Conservation (phyloP, 2,888 invertebrate species). For the Perdita meconis region DNA sequence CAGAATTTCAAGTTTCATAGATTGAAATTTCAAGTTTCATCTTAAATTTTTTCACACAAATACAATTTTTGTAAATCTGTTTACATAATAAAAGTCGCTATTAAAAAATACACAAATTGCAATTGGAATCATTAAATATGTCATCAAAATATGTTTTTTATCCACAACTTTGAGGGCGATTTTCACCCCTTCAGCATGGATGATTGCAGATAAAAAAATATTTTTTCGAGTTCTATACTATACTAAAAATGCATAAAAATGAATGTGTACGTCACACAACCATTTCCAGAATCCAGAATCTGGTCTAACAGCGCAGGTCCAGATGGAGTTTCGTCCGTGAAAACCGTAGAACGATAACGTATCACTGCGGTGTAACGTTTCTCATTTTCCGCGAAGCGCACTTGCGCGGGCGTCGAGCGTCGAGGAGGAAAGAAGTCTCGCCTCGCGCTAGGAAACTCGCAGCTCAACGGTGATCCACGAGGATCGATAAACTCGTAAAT, state of each 20-base stretch:
- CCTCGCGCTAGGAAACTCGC: background rate
- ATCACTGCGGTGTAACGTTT: conserved; percentile 11
- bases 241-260: too few relatives aligned
- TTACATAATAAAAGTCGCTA: background rate
- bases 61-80: background rate
- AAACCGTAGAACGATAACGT: conserved; percentile 25
- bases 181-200: too few relatives aligned
- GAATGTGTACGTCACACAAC: background rate
- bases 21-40: too few relatives aligned
- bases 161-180: too few relatives aligned
- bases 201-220: too few relatives aligned
- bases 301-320: background rate
- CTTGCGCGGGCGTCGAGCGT: background rate
- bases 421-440: conserved; percentile 1
- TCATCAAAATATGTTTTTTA: too few relatives aligned
- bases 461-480: conserved; percentile 25
- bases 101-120: too few relatives aligned
- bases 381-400: conserved; percentile 4
- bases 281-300: background rate
- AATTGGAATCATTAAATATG: too few relatives aligned
- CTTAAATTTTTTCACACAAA: too few relatives aligned
- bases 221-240: too few relatives aligned
- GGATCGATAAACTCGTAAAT: conserved; percentile 59
- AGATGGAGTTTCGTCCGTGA: conserved; percentile 28
- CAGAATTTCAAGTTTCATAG: too few relatives aligned